Percentiles rank a stretch among this genome's conserved stretches.
Evolutionary conservation across 2,888 invertebrate species (phyloP).

Genomic region (Cryptus viduatorius): DNA sequence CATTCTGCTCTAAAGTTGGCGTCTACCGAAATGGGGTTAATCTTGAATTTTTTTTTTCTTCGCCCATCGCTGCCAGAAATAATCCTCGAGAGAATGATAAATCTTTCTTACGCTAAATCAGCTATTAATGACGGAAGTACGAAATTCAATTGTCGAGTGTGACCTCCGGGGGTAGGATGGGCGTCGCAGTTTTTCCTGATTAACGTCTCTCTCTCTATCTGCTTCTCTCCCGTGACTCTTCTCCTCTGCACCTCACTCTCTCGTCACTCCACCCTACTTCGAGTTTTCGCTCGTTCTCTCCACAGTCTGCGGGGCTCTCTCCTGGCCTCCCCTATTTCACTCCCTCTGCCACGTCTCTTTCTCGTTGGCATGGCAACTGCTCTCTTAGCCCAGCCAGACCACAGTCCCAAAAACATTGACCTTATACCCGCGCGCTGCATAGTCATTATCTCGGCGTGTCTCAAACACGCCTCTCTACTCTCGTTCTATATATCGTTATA

Average conservation of each 20-base stretch:
- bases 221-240: constrained; percentile 25
- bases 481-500: background rate
- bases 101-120: constrained; percentile 14
- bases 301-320: constrained; percentile 39
- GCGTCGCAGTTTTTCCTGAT: constrained; percentile 55
- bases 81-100: constrained; percentile 7
- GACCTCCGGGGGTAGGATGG: constrained; percentile 44
- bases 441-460: constrained; percentile 56
- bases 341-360: constrained; percentile 68
- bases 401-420: constrained; percentile 82
- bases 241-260: constrained; percentile 34
- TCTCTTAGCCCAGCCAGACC: constrained; percentile 74
- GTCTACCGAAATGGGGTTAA: constrained; percentile 2
- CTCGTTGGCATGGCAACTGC: constrained; percentile 79
- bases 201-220: constrained; percentile 53
- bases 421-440: constrained; percentile 68
- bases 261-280: constrained; percentile 63
- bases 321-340: constrained; percentile 71
- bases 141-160: constrained; percentile 59
- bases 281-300: constrained; percentile 60
- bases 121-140: constrained; percentile 52
- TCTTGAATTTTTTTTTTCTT: background rate
- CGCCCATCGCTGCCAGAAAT: background rate
- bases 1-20: background rate
- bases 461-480: constrained; percentile 42